phyloP scores from a whole-genome alignment of 2,888 invertebrate genomes.

The Deilephila porcellus region DNA sequence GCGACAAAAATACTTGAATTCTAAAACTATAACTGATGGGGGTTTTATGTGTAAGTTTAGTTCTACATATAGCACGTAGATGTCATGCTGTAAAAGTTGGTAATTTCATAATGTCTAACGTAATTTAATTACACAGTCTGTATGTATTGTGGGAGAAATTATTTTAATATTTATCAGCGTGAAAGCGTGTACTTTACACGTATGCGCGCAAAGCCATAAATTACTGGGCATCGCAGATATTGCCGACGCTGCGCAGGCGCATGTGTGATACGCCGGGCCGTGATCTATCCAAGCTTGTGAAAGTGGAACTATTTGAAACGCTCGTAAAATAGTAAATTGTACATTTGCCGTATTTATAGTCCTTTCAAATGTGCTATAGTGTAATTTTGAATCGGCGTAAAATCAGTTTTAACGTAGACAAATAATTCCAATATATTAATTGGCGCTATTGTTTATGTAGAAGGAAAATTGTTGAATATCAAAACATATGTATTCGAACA shows the following conservation, averaged over 20 bases:
- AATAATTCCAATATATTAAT: no score
- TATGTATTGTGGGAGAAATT: not conserved
- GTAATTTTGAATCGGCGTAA: no score
- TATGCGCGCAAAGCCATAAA: slow-evolving; percentile 9
- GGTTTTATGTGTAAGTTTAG: no score
- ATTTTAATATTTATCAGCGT: not conserved
- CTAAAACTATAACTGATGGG: no score
- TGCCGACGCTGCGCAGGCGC: slow-evolving; percentile 24
- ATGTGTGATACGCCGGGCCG: slow-evolving; percentile 18
- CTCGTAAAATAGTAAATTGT: not conserved
- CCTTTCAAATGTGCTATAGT: not conserved
- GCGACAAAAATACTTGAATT: no score
- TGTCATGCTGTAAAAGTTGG: not conserved
- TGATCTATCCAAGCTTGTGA: slow-evolving; percentile 23
- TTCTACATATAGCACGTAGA: no score
- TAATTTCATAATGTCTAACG: not conserved
- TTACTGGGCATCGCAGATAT: slow-evolving; percentile 14
- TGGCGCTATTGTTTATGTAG: no score
- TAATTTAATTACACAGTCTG: slow-evolving; percentile 12
- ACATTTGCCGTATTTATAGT: slow-evolving; percentile 1
- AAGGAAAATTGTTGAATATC: no score
- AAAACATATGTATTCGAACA: no score
- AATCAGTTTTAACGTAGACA: no score
- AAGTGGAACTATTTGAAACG: slow-evolving; percentile 11
- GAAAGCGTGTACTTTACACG: slow-evolving; percentile 18